Percentiles rank a stretch among this genome's conserved stretches.
Conservation (phyloP, 2,888 invertebrate genomes). For the Sacculina carcini region DNA sequence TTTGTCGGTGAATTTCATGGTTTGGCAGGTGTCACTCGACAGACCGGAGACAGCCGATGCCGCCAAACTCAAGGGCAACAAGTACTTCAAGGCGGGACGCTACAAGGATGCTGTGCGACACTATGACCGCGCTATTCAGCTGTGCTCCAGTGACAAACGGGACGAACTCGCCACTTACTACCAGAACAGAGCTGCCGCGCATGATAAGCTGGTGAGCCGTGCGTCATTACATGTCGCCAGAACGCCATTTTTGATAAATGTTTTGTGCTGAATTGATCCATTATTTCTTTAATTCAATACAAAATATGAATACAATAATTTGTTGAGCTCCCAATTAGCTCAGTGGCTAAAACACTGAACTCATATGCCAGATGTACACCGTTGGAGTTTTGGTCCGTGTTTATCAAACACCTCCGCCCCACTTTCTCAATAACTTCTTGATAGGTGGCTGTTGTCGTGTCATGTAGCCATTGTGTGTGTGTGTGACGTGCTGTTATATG, state of each 20-base stretch:
- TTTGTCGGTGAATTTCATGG: too few species aligned
- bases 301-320: too few species aligned
- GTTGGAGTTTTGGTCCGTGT: background rate
- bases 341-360: too few species aligned
- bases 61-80: conserved; percentile 23
- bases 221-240: too few species aligned
- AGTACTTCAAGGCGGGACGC: conserved; percentile 22
- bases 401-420: background rate
- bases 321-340: too few species aligned
- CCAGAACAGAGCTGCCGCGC: conserved; percentile 84
- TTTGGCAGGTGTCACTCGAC: too few species aligned
- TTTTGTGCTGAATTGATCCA: too few species aligned
- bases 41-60: conserved; percentile 39
- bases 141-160: conserved; percentile 28
- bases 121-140: conserved; percentile 23
- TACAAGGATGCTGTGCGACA: conserved; percentile 24
- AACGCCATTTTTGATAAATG: too few species aligned
- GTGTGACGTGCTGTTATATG: background rate
- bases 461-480: background rate
- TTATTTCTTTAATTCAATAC: too few species aligned
- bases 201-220: conserved; percentile 45
- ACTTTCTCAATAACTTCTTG: background rate
- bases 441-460: background rate
- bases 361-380: too few species aligned
- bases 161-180: conserved; percentile 66